Evolutionary conservation across 1,140 invertebrate species (phyloP).

Genomic region (Penaeus vannamei): DNA sequence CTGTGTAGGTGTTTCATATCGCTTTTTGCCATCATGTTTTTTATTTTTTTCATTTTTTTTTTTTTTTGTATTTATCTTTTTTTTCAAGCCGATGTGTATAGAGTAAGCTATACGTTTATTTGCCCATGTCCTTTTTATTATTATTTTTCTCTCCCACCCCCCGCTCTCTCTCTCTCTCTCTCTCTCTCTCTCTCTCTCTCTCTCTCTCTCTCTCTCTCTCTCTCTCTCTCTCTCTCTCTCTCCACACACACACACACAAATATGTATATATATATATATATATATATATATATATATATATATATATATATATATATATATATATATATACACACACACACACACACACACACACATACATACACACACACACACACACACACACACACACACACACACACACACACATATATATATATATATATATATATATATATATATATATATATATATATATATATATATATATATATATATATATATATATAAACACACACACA

Average conservation of each 20-base stretch:
- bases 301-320: not conserved
- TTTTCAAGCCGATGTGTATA: not conserved
- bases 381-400: no score
- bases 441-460: no score
- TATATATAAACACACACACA: no score
- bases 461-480: no score
- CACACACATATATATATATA: not conserved
- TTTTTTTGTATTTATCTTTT: not conserved
- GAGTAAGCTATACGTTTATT: not conserved
- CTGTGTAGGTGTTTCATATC: not conserved
- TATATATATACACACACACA: not conserved
- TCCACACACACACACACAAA: no score
- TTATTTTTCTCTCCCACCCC: not conserved
- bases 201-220: slow-evolving; percentile 3
- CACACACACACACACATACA: no score
- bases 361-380: not conserved
- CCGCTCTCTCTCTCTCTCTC: slow-evolving; percentile 1
- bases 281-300: not conserved
- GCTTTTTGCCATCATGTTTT: not conserved
- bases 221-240: not conserved
- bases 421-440: not conserved
- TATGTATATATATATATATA: not conserved
- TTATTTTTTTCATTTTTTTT: not conserved
- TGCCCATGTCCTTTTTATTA: not conserved
- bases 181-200: slow-evolving; percentile 16